Evolutionary conservation across 1,140 invertebrate species (phyloP), one percentile per base, ranked within the genome.

Genomic region (Nixonia krombeini): DNA sequence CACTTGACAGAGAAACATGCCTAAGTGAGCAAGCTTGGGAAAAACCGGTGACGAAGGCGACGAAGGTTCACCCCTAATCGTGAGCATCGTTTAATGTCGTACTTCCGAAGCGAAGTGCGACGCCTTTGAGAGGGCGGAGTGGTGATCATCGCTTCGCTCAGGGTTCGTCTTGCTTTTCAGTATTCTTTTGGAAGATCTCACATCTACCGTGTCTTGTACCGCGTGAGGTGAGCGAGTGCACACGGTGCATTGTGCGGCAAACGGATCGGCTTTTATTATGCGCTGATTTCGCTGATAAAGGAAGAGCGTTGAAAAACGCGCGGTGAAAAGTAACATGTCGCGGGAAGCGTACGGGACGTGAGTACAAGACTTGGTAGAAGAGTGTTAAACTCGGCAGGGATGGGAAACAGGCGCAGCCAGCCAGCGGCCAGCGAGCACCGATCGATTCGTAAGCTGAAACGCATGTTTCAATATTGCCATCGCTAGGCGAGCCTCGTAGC

Each of bases 371-470:
- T 25, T 8, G 26, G 41, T 33, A 23, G 29, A 42, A 29, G 16
- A 31, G 28, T 31, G 16, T n/a, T 21, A 42, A 52, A 13, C 7
- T 52, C 29, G 26, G 26, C 21, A 23, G 31, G 17, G 33, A 25
- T 13, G 29, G n/a, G 66, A 53, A 38, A 40, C 16, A 58, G 29
- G 55, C 33, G 35, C 47, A 50, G 52, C 29, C 28, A 57, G 49
- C 49, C 57, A 71, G 45, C 67, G 37, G 55, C 64, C 55, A n/a
- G 28, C 47, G 52, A 58, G 65, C 53, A 59, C 64, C 49, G 25
- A 62, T 66, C 68, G n/a, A 71, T 71, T 72, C 66, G 76, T 80
- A 75, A 80, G 78, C 75, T 49, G 75, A 78, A 55, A 58, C 71
- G 76, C 76, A 80, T 77, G 76, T 51, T 72, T 17, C 5, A 40